Base-by-base conservation (phyloP, 2,888 invertebrate species). In the Beris morrisii region DNA sequence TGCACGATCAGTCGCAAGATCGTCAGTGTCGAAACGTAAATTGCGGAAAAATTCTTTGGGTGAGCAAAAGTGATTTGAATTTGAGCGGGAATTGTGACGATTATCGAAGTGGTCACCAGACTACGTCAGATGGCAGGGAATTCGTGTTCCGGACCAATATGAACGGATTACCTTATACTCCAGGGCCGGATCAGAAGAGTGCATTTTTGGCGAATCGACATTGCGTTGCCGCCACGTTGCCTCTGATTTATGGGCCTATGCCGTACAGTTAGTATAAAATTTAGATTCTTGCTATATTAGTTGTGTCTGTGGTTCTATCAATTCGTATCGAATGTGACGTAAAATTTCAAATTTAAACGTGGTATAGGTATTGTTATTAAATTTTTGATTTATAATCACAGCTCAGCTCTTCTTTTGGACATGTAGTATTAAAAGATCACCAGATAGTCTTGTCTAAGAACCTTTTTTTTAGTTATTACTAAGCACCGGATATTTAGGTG, bases 211-310 rank as follows among this genome's bases (percentile, higher is more conserved):
- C 79, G 66, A 79, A 80, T 73, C 77, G 75, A 66, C 75, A 74
- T 71, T 78, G 79, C 53, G 77, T 79, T 56, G 76, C 75, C 55
- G 76, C 85, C 72, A 84, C 86, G 76, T 85, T 88, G 80, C 88
- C 91, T 69, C 84, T 89, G 77, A 85, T 92, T 72, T 91, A 90
- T 78, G 89, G 89, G 70, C 89, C 89, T 72, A 83, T 86, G 72
- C 89, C 89, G 67, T 89, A 89, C 82, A 90, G 90, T 90, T 85
- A 88, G 90, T 90, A 85, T 75, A 70, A 66, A 48, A 9, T 44
- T 12, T 55, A 12, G n/a, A 13, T 13, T 55, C 58, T 69, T 13
- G 30, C 12, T 3, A n/a, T 12, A 15, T 48, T 15, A 15, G 48
- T 48, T 13, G 48, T 48, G n/a, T 44, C 4, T 48, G 38, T 48